phyloP scores from a whole-genome alignment of 2,888 invertebrate genomes.

The Leptinotarsa tumamoca region DNA sequence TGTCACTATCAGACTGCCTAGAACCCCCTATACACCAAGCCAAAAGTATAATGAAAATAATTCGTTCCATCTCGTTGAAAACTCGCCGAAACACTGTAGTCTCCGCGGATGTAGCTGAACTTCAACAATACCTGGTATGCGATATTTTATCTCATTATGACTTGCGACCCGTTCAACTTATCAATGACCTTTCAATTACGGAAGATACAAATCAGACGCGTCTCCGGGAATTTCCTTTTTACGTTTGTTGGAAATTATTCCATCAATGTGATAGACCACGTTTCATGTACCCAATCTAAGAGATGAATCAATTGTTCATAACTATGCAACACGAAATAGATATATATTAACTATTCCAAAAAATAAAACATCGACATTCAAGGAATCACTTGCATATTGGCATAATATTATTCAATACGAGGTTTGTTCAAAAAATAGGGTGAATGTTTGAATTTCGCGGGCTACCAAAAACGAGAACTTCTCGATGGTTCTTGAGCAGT shows the following conservation, averaged over 20 bases:
- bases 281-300: too few relatives aligned
- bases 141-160: not conserved
- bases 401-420: too few relatives aligned
- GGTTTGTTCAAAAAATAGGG: too few relatives aligned
- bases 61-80: not conserved
- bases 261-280: too few relatives aligned
- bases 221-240: not conserved
- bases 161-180: not conserved
- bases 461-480: too few relatives aligned
- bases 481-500: too few relatives aligned
- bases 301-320: too few relatives aligned
- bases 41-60: not conserved
- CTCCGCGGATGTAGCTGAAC: not conserved
- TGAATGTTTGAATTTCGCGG: too few relatives aligned
- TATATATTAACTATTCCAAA: too few relatives aligned
- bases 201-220: not conserved
- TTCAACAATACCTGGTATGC: not conserved
- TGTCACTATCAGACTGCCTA: constrained; percentile 9
- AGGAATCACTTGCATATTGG: too few relatives aligned
- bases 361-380: too few relatives aligned
- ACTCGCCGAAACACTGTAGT: not conserved
- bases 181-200: not conserved
- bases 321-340: too few relatives aligned
- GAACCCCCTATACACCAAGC: not conserved
- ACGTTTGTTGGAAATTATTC: not conserved